Base-by-base conservation (phyloP, 2,888 invertebrate species). In the Ptychoptera albimana region DNA sequence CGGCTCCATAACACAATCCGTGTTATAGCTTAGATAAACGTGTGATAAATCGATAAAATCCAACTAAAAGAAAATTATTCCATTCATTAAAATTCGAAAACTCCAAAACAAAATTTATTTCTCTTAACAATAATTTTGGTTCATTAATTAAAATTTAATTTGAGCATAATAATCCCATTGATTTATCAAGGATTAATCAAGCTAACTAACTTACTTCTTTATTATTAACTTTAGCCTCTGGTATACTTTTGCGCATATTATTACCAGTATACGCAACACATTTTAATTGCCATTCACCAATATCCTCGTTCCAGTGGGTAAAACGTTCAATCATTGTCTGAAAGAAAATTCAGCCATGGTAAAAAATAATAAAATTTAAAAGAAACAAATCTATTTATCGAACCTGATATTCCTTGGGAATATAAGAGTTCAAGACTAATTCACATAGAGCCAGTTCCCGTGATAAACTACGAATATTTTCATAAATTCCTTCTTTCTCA, bases 211-310 rank as follows among this genome's bases (percentile, higher is more conserved):
- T 42, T 41, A 53, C 53, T 46, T 67, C 66, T 52, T 66, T 67
- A 16, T 57, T 55, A 41, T 55, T 58, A 11, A 59, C 54, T 48
- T 63, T 62, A 44, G 64, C 55, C 34, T 67, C 61, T 14, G 60
- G 54, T 36, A 68, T 64, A 53, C 73, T 73, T 60, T 86, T 85
- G 47, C 83, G 73, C 92, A 97, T 96, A 61, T 98, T 98, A 68
- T 98, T 98, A 0, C 97, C 97, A 8, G 96, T 93, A 65, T 98
- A 98, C 0, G 97, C 97, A 8, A 98, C 93, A 63, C 96, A 96
- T 61, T 85, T 84, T 39, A 98, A 74, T 62, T 97, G 94, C 88
- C 96, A 98, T 65, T 98, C 97, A 31, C 96, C 96, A 31, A 94
- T 87, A 58, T 97, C 96, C 64, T 94, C 94, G 68, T 94, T 97